Base-by-base conservation (phyloP, 2,113 vertebrate species). In the Pelusios castaneus region DNA sequence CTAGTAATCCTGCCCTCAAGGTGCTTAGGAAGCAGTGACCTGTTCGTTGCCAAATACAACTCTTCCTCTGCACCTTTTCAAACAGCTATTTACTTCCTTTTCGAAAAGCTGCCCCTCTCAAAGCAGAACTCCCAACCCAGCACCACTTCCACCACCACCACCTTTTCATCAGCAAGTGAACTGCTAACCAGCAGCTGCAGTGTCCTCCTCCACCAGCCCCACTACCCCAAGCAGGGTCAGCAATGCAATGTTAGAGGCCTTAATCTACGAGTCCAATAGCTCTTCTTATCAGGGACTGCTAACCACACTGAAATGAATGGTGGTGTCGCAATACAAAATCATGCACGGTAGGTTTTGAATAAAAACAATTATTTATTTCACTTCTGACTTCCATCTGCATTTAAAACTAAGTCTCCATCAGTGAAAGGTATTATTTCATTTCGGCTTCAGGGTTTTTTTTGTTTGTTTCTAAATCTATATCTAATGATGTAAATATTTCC, bases 231-330 rank as follows among this genome's bases (percentile, higher is more conserved):
- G 47, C 54, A 75, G 78, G 76, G 81, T 6, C 78, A 5, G 89
- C 0, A 0, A 83, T 55, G 84, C 73, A 76, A 2, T 51, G 89
- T 90, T 87, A 89, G 84, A 85, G 88, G 88, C 89, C 45, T n/a
- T n/a, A n/a, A n/a, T n/a, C n/a, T n/a, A 78, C 95, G 94, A 93
- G 95, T 95, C 89, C 84, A 63, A 47, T 63, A 80, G 82, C 80
- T 91, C 56, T 92, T 73, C 93, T 92, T 95, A 95, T 96, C 93
- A 93, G 90, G 89, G 56, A 22, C 90, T 92, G 49, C 60, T 91
- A 13, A 85, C 90, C 82, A 52, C 73, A 93, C 89, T 90, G 97
- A 84, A 93, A 84, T 85, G 88, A 95, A 63, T 80, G 96, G 88
- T 89, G 92, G 89, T 79, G 88, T 77, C 94, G 43, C 92, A 82